These are phyloP conservation scores for Tapirus indicus DNA, from an alignment of 2,797 vertebrate genomes.

Conservation along the genomic window DNA sequence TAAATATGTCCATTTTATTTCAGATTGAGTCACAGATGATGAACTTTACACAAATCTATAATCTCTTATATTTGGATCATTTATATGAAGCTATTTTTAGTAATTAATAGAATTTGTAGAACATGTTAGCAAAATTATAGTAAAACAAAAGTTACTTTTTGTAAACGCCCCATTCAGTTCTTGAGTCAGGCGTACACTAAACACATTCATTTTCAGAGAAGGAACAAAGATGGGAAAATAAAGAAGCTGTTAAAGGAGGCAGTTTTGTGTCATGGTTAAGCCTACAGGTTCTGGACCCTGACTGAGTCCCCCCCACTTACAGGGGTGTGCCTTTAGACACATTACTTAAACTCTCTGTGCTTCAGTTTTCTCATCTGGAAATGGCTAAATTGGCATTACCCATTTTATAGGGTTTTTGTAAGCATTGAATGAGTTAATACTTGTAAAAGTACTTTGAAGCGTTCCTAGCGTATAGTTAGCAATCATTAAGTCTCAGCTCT, in stretches of 20 bases:
- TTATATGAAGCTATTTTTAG: constrained; percentile 40
- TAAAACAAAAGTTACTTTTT: constrained; percentile 11
- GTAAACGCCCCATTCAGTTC: background rate
- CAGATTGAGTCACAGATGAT: background rate
- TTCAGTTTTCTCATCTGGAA: constrained; percentile 21
- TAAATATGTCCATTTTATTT: background rate
- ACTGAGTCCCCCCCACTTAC: background rate
- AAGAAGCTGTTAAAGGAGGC: background rate
- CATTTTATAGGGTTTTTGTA: background rate
- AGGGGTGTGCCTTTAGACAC: background rate
- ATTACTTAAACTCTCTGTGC: background rate
- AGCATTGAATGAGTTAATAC: background rate
- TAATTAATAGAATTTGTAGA: background rate
- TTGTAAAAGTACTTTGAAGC: constrained; percentile 2
- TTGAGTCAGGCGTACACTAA: background rate
- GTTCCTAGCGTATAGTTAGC: background rate
- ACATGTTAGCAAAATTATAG: background rate
- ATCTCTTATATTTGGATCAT: background rate
- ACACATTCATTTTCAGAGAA: background rate
- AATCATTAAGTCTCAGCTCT: background rate
- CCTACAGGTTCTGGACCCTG: background rate
- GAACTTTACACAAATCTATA: background rate
- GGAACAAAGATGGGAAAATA: background rate
- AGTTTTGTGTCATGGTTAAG: background rate
- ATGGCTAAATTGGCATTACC: background rate